These are phyloP conservation scores for Gobiocypris rarus DNA, from an alignment of 2,113 vertebrate genomes.

Conservation along the genomic window DNA sequence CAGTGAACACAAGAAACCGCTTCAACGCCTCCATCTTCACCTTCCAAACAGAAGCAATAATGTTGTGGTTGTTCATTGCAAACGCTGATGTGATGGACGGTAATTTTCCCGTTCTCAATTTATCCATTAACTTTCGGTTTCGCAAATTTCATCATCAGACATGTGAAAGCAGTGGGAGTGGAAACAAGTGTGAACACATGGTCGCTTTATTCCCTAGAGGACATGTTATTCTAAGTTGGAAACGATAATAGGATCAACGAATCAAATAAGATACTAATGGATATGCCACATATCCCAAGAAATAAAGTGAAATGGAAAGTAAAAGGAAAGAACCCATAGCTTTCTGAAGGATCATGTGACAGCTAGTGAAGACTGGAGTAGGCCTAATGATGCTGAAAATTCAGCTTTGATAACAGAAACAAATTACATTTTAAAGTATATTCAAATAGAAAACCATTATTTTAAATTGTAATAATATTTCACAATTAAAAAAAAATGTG, in stretches of 20 bases:
- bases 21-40: slow-evolving; percentile 1
- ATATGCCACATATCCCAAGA: too few relatives aligned
- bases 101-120: slow-evolving; percentile 6
- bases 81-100: background rate
- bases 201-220: background rate
- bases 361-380: too few relatives aligned
- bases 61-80: slow-evolving; percentile 5
- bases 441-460: too few relatives aligned
- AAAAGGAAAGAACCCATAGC: too few relatives aligned
- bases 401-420: too few relatives aligned
- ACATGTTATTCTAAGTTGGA: background rate
- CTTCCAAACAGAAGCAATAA: background rate
- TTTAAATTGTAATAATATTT: too few relatives aligned
- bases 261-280: too few relatives aligned
- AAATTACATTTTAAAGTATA: too few relatives aligned
- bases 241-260: background rate
- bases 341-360: too few relatives aligned
- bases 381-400: too few relatives aligned
- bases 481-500: too few relatives aligned
- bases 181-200: background rate
- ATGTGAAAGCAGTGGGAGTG: slow-evolving; percentile 14
- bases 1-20: slow-evolving; percentile 3
- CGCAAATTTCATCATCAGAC: slow-evolving; percentile 6
- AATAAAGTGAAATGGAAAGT: too few relatives aligned
- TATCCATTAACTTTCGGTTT: slow-evolving; percentile 9